Conservation (phyloP, 2,888 invertebrate genomes). For the Sceliomorpha sp. region DNA sequence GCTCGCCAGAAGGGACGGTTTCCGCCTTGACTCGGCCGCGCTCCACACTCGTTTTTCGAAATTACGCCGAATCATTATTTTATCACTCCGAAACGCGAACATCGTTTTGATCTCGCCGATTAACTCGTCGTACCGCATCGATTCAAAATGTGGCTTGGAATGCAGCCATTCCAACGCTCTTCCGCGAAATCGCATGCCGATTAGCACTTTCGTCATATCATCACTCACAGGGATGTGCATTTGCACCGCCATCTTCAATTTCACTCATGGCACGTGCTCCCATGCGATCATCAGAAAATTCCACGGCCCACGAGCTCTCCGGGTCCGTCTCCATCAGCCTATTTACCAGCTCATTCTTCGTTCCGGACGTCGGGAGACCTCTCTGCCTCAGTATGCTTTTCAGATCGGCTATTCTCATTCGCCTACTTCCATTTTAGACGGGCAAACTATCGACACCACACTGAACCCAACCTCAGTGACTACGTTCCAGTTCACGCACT, state of each 20-base stretch:
- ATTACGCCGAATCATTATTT: too few relatives aligned
- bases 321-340: neutral
- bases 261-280: conserved; percentile 5
- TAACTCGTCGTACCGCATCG: neutral
- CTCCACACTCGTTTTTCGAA: too few relatives aligned
- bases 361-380: neutral
- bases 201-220: conserved; percentile 16
- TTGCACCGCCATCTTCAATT: conserved; percentile 1
- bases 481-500: too few relatives aligned
- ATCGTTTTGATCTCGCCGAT: conserved; percentile 2
- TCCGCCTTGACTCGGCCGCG: too few relatives aligned
- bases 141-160: conserved; percentile 21
- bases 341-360: neutral
- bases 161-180: conserved; percentile 37
- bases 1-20: too few relatives aligned
- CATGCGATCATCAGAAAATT: neutral
- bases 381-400: neutral
- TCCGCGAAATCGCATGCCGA: conserved; percentile 19
- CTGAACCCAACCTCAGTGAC: too few relatives aligned
- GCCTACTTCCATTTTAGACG: too few relatives aligned
- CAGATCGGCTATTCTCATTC: conserved; percentile 4
- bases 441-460: too few relatives aligned
- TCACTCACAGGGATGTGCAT: too few relatives aligned
- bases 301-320: neutral
- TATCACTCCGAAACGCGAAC: too few relatives aligned